Base-by-base conservation (phyloP, 2,113 vertebrate genomes). In the Diadophis punctatus region DNA sequence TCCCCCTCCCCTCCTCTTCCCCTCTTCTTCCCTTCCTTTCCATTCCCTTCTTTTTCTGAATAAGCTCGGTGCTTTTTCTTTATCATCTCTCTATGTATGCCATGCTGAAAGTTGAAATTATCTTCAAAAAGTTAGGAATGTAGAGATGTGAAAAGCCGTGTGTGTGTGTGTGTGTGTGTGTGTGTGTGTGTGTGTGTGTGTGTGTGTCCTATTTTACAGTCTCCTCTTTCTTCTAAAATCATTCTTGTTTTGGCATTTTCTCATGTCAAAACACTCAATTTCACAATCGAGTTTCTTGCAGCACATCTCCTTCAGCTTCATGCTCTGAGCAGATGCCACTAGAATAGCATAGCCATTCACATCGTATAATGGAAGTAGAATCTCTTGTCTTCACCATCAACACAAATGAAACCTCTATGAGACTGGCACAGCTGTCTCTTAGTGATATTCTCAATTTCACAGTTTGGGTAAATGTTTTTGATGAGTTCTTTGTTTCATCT, bases 381-480 rank as follows among this genome's bases (percentile, higher is more conserved):
- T 87, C 53, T 22, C 87, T 92, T 93, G 60, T 39, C 90, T 93
- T 92, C 85, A 89, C 92, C 92, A n/a, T 90, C 0, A 1, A 94
- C 89, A 52, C 55, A 94, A 90, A 92, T 91, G 89, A 95, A 91
- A 49, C 53, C 86, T 95, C 74, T 3, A 60, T 88, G 87, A 58
- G 85, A 92, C 0, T 46, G 90, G 49, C 30, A 14, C 51, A 11
- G 74, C 85, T 91, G 48, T 30, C 52, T 86, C 94, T 93, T 92
- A 91, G 90, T 92, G 93, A 80, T 92, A 93, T 48, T 3, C 22
- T 87, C 0, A 39, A 39, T 94, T 95, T 94, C 90, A 84, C 93
- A 95, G 63, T 91, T 88, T 23, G 43, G 34, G 53, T 8, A 90
- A 89, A 93, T 91, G 89, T 3, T 93, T 95, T 92, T 95, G 95